Conservation (phyloP, 1,140 invertebrate genomes). For the Atta cephalotes region DNA sequence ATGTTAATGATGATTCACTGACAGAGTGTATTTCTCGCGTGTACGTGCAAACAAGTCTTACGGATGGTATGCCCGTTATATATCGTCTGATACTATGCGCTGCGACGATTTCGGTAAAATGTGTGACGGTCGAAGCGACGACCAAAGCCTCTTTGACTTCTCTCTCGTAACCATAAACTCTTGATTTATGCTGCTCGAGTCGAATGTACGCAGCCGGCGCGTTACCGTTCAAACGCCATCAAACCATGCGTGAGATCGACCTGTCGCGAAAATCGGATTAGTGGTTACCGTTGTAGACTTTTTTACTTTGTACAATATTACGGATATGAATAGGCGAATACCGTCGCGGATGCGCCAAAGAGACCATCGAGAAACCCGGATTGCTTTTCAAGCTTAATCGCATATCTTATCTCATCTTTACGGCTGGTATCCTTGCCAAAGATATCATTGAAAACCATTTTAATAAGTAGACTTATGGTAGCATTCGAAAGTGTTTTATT, state of each 20-base stretch:
- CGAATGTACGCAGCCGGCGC: slow-evolving; percentile 53
- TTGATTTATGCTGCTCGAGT: slow-evolving; percentile 81
- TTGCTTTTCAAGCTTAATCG: slow-evolving; percentile 20
- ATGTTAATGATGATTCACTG: slow-evolving; percentile 65
- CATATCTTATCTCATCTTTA: slow-evolving; percentile 36
- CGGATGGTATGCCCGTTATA: slow-evolving; percentile 58
- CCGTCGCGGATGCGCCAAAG: slow-evolving; percentile 26
- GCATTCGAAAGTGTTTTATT: background rate
- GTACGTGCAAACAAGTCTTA: slow-evolving; percentile 56
- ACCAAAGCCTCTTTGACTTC: slow-evolving; percentile 83
- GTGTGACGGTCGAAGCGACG: slow-evolving; percentile 82
- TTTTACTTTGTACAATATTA: slow-evolving; percentile 63
- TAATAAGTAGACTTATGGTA: slow-evolving; percentile 9
- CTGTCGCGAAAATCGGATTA: slow-evolving; percentile 78
- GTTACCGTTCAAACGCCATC: slow-evolving; percentile 66
- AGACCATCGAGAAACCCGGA: slow-evolving; percentile 17
- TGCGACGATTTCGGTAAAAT: slow-evolving; percentile 82
- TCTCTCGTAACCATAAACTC: slow-evolving; percentile 82
- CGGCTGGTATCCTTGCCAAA: background rate
- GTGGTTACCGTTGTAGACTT: slow-evolving; percentile 39
- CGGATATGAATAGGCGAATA: slow-evolving; percentile 37
- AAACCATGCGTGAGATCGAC: slow-evolving; percentile 77
- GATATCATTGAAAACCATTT: slow-evolving; percentile 31
- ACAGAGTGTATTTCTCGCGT: slow-evolving; percentile 56
- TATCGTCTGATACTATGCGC: slow-evolving; percentile 57